Evolutionary conservation across 2,113 vertebrate species (phyloP).

Genomic region (Maccullochella peelii): DNA sequence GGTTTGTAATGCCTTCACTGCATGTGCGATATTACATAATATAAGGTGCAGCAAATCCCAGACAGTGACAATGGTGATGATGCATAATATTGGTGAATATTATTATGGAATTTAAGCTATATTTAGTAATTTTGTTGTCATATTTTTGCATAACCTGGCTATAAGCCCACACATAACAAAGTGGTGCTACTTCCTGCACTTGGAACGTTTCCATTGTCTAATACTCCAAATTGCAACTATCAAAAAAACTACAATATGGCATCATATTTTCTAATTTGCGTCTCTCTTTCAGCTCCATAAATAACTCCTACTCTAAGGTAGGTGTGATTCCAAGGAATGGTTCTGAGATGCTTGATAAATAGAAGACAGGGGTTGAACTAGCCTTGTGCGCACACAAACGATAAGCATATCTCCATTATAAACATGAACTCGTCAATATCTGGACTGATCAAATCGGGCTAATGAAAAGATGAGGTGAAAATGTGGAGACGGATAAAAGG

Average conservation of each 20-base stretch:
- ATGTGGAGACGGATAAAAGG: slow-evolving; percentile 34
- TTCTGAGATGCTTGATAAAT: slow-evolving; percentile 1
- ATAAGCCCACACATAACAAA: neutral
- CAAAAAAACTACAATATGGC: neutral
- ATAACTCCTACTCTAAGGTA: neutral
- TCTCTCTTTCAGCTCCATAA: neutral
- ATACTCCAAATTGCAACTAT: neutral
- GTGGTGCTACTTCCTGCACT: neutral
- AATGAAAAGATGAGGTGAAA: slow-evolving; percentile 52
- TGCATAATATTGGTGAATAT: no score
- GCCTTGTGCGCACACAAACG: neutral
- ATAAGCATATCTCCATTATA: slow-evolving; percentile 24
- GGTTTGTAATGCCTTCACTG: no score
- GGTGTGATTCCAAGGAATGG: neutral
- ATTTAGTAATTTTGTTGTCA: neutral
- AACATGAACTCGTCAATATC: slow-evolving; percentile 40
- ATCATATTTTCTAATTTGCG: neutral
- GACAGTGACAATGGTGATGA: no score
- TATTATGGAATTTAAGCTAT: no score
- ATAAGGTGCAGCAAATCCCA: no score
- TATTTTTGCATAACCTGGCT: neutral
- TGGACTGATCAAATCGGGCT: slow-evolving; percentile 44
- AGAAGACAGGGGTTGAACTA: neutral
- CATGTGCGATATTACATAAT: no score
- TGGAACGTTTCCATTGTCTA: neutral